phyloP scores from a whole-genome alignment of 1,140 invertebrate species.

The Agrilus planipennis region DNA sequence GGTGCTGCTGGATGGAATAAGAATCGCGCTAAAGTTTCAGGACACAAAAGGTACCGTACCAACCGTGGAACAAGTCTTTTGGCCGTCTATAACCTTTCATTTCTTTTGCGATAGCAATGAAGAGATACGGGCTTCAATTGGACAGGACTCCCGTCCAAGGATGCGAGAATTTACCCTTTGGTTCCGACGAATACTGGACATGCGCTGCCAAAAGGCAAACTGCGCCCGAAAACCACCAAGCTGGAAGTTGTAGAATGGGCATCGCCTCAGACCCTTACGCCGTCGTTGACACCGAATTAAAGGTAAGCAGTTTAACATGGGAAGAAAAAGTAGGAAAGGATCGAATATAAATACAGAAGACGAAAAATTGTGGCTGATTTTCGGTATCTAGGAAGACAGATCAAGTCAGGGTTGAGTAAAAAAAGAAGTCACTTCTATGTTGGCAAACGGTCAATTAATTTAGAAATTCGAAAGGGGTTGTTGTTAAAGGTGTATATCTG shows the following conservation, averaged over 20 bases:
- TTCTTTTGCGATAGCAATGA: conserved; percentile 38
- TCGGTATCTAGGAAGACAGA: too few species aligned
- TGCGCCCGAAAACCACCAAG: conserved; percentile 75
- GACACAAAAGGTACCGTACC: conserved; percentile 43
- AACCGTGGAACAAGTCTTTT: too few species aligned
- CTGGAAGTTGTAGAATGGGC: conserved; percentile 74
- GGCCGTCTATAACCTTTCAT: too few species aligned
- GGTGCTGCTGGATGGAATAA: conserved; percentile 63
- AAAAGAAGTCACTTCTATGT: too few species aligned
- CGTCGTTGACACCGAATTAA: conserved; percentile 59
- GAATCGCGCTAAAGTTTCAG: conserved; percentile 61
- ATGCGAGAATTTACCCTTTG: conserved; percentile 60
- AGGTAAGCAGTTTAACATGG: too few species aligned
- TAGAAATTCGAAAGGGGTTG: too few species aligned
- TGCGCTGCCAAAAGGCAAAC: conserved; percentile 64
- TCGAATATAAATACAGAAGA: too few species aligned
- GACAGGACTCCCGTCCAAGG: conserved; percentile 58
- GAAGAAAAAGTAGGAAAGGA: too few species aligned
- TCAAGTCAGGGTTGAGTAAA: too few species aligned
- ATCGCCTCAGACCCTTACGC: conserved; percentile 48
- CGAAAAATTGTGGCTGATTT: too few species aligned
- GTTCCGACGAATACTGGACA: conserved; percentile 70
- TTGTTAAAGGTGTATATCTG: too few species aligned
- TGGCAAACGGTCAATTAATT: too few species aligned
- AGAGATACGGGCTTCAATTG: conserved; percentile 50